Conservation (phyloP, 2,888 invertebrate species). For the Andrena bicolor region DNA sequence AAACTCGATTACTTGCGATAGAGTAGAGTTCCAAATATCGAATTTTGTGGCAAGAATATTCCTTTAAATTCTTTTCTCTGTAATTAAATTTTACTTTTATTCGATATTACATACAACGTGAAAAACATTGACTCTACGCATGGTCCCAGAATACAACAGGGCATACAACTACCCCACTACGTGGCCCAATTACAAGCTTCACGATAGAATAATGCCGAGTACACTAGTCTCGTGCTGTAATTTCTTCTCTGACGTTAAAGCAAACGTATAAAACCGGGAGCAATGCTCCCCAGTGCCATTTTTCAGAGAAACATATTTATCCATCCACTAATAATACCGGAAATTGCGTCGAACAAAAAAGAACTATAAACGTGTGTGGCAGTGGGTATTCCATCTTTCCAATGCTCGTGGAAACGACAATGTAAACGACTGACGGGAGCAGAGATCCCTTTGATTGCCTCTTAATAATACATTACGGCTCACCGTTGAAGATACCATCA, state of each 20-base stretch:
- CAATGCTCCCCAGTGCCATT: background rate
- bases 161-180: slow-evolving; percentile 24
- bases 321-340: background rate
- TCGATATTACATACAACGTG: no score
- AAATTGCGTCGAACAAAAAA: slow-evolving; percentile 7
- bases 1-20: no score
- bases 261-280: background rate
- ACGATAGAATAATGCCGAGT: slow-evolving; percentile 20
- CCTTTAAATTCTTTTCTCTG: no score
- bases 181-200: slow-evolving; percentile 24
- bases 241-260: slow-evolving; percentile 24
- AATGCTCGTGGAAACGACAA: background rate
- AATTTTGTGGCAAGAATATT: no score
- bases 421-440: background rate
- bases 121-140: background rate
- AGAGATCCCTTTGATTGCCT: background rate
- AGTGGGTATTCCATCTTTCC: background rate
- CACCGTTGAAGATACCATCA: background rate
- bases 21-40: no score
- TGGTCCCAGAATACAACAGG: background rate
- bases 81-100: no score
- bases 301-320: background rate
- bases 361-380: background rate
- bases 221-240: slow-evolving; percentile 4
- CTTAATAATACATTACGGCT: background rate